Evolutionary conservation across 2,797 vertebrate genomes (phyloP).

Genomic region (Rallus crepitans): DNA sequence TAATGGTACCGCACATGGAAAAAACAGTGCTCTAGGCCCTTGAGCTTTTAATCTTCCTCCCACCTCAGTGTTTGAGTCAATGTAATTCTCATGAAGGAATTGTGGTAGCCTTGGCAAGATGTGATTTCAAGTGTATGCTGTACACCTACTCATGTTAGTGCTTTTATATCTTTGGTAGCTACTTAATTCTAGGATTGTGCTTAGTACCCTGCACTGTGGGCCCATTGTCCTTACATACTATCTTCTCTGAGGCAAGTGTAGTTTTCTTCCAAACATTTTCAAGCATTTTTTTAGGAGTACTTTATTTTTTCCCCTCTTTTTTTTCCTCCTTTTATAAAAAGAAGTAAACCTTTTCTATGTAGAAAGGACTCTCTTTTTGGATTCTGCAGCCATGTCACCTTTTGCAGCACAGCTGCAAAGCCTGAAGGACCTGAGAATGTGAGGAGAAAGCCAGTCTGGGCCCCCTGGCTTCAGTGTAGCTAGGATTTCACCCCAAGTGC

Average conservation of each 20-base stretch:
- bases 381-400: not conserved
- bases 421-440: conserved; percentile 4
- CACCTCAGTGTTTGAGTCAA: not conserved
- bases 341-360: not conserved
- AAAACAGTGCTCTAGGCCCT: conserved; percentile 12
- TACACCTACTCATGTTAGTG: not conserved
- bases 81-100: not conserved
- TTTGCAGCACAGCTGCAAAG: conserved; percentile 45
- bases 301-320: fast-evolving
- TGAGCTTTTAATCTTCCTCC: conserved; percentile 15
- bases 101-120: not conserved
- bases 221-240: fast-evolving
- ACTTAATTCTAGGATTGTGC: not conserved
- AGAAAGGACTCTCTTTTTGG: not conserved
- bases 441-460: conserved; percentile 32
- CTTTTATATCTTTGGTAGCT: not conserved
- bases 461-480: conserved; percentile 49
- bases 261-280: not conserved
- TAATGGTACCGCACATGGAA: conserved; percentile 32
- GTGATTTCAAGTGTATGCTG: not conserved
- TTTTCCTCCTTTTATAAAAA: not conserved
- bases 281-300: not conserved
- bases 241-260: not conserved
- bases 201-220: not conserved
- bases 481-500: conserved; percentile 65